Base-by-base conservation (phyloP, 2,113 vertebrate species). In the Hippolais icterina region DNA sequence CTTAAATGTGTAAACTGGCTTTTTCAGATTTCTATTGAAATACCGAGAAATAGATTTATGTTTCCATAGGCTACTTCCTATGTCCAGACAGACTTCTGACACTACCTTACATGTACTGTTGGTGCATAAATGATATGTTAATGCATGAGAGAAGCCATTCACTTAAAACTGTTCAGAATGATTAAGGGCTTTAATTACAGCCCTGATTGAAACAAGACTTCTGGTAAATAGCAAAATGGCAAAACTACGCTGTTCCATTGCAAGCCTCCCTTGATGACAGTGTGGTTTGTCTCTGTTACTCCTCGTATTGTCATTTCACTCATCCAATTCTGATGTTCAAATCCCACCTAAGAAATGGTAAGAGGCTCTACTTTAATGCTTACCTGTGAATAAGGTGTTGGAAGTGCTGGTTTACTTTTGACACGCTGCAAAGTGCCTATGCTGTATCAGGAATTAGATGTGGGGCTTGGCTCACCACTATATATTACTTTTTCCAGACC, bases 1-100 rank as follows among this genome's bases (percentile, higher is more conserved):
- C 87, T 97, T 96, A 95, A 97, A 97, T 78, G 94, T 97, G 96
- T 95, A 97, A 98, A 98, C 96, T 84, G 94, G 65, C 93, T 70
- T 97, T 94, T 97, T 94, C 79, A 82, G 59, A 79, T 94, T 94
- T 71, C 22, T 91, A 89, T 82, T 94, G 78, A 96, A 92, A 87
- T 60, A 61, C 31, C 1, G 49, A 91, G 85, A 96, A 93, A 95
- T 92, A 95, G 96, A 97, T 97, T 94, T 96, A 90, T 96, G 82
- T 95, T 97, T 96, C 85, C 66, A 80, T 87, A 91, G 89, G 94
- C 79, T 97, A 87, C 44, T 96, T 95, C 92, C 90, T 74, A 88
- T 94, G 94, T 97, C 94, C 8, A 2, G 94, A 93, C 83, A 88
- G 95, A 91, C 76, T 96, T 33, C 57, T 83, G 91, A 91, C 79